phyloP scores from a whole-genome alignment of 2,797 vertebrate genomes.

The Silurus lanzhouensis region DNA sequence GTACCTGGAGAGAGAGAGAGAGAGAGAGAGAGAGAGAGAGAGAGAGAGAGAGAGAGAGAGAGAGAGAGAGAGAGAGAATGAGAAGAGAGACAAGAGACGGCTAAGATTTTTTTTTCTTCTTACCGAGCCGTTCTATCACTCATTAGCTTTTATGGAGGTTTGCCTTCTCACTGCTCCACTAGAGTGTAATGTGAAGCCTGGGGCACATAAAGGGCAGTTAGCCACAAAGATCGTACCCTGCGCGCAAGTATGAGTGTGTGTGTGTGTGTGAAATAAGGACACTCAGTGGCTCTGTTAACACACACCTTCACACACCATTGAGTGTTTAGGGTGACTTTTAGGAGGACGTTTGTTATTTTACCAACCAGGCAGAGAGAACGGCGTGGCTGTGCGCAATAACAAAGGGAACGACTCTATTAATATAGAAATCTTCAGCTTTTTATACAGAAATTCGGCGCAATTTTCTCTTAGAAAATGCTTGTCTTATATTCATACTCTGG shows the following conservation, averaged over 20 bases:
- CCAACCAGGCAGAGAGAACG: not conserved
- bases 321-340: constrained; percentile 19
- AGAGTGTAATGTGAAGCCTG: constrained; percentile 43
- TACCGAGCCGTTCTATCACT: constrained; percentile 36
- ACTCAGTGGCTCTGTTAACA: constrained; percentile 13
- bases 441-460: not conserved
- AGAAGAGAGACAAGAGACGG: constrained; percentile 3
- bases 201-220: constrained; percentile 39
- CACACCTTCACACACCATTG: constrained; percentile 26
- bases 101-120: constrained; percentile 7
- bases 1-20: constrained; percentile 25
- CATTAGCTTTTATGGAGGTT: constrained; percentile 49
- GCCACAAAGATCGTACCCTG: constrained; percentile 22
- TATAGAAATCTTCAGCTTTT: not conserved
- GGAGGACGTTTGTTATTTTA: not conserved
- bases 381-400: too few species aligned
- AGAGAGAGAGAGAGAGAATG: not conserved
- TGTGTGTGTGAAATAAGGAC: constrained; percentile 42
- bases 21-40: not conserved
- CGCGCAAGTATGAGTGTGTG: not conserved
- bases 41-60: constrained; percentile 3
- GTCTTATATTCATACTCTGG: not conserved
- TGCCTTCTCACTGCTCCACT: constrained; percentile 21
- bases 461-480: not conserved
- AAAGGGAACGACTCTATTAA: not conserved